These are phyloP conservation scores for Cephonodes hylas DNA, from an alignment of 2,888 invertebrate species.

Conservation along the genomic window DNA sequence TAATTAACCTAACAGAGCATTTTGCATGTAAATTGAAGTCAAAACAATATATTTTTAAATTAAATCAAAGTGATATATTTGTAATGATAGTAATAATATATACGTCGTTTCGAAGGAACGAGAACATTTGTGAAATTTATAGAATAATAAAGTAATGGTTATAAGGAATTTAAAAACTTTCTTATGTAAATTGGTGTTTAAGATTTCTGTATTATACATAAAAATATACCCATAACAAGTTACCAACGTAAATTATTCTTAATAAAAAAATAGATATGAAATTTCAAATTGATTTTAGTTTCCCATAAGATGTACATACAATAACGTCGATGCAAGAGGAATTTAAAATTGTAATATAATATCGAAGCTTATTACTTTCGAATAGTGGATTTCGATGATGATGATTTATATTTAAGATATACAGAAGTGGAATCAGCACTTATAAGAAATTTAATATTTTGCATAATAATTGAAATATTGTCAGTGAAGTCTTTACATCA, in stretches of 20 bases:
- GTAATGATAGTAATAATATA: slow-evolving; percentile 7
- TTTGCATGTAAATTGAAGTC: slow-evolving; percentile 3
- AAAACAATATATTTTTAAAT: slow-evolving; percentile 11
- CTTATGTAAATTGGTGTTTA: background rate
- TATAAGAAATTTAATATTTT: background rate
- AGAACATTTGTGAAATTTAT: slow-evolving; percentile 19
- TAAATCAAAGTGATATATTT: slow-evolving; percentile 16
- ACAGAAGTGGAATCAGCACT: no score
- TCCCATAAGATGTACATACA: slow-evolving; percentile 44
- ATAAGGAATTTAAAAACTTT: slow-evolving; percentile 23
- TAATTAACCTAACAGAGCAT: background rate
- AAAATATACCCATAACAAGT: background rate
- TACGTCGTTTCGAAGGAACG: slow-evolving; percentile 26
- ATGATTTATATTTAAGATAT: background rate
- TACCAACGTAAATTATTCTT: slow-evolving; percentile 10
- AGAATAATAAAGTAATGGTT: slow-evolving; percentile 14
- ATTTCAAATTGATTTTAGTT: background rate
- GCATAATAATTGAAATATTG: background rate
- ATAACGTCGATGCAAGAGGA: slow-evolving; percentile 63
- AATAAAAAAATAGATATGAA: background rate
- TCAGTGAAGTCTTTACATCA: background rate
- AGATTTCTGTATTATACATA: background rate
- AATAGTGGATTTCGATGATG: background rate
- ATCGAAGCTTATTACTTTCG: slow-evolving; percentile 27
- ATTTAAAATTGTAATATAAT: slow-evolving; percentile 55